Evolutionary conservation across 2,113 vertebrate species (phyloP), one percentile per base, ranked within the genome.

Genomic region (Notechis scutatus): DNA sequence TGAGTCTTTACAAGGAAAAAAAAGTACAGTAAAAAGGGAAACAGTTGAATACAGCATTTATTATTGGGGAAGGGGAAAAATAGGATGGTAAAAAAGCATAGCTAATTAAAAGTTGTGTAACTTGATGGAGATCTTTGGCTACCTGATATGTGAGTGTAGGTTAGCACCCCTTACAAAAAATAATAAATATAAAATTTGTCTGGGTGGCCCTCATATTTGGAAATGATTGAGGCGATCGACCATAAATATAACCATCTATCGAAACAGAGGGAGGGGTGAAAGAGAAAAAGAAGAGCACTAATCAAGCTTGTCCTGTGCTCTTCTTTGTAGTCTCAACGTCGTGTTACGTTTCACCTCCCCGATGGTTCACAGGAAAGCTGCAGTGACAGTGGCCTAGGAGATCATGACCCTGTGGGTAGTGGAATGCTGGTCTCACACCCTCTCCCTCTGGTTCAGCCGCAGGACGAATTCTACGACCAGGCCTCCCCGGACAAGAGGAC

Each of bases 361-460:
- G 99, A 99, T 89, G 99, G 99, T 97, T 99, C 99, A 97, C 99
- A 99, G 98, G 99, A 99, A 98, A 99, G 99, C 98, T 99, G 99
- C 99, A 99, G 99, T 98, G 99, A 99, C 98, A 99, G 99, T 98
- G 99, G 99, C 97, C 97, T 99, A 96, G 99, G 99, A 94, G 99
- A 99, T 97, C 99, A 99, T 95, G 99, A 99, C 98, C 99, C 99
- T 64, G 98, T 99, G 97, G 98, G 98, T 97, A 98, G 98, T 98
- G 99, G 99, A 97, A 98, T 98, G 95, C 98, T 99, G 98, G 99
- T 99, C 98, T 99, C 99, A 98, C 99, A 99, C 97, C 98, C 99
- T 98, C 99, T 99, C 97, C 99, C 99, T 99, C 99, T 99, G 98
- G 99, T 99, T 98, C 99, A 99, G 99, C 98, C 99, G 95, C 99